phyloP scores from a whole-genome alignment of 2,797 vertebrate genomes.

The Eulemur albifrons region DNA sequence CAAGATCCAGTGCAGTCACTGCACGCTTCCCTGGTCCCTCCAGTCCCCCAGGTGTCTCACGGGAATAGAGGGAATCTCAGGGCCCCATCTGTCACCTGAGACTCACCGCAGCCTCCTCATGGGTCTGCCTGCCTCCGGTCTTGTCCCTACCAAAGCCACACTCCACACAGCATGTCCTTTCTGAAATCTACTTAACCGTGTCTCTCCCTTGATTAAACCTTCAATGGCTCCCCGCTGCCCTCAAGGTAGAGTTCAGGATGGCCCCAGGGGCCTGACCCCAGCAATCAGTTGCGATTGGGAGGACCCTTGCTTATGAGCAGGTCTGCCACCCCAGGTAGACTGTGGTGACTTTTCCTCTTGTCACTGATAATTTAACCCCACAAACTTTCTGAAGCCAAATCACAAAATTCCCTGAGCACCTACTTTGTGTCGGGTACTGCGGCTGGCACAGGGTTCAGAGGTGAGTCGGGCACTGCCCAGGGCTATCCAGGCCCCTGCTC shows the following conservation, averaged over 20 bases:
- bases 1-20: neutral
- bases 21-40: neutral
- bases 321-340: neutral
- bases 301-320: neutral
- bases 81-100: neutral
- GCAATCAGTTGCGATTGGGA: neutral
- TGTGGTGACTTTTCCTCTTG: neutral
- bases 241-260: neutral
- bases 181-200: neutral
- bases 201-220: neutral
- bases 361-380: neutral
- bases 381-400: neutral
- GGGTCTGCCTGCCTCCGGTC: too few relatives aligned
- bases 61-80: neutral
- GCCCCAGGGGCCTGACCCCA: neutral
- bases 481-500: neutral
- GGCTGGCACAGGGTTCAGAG: neutral
- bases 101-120: neutral
- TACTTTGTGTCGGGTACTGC: neutral
- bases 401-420: neutral
- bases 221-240: neutral
- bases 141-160: neutral
- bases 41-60: neutral
- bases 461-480: neutral
- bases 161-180: neutral